Conservation (phyloP, 2,113 vertebrate genomes). For the Desmodus rotundus region DNA sequence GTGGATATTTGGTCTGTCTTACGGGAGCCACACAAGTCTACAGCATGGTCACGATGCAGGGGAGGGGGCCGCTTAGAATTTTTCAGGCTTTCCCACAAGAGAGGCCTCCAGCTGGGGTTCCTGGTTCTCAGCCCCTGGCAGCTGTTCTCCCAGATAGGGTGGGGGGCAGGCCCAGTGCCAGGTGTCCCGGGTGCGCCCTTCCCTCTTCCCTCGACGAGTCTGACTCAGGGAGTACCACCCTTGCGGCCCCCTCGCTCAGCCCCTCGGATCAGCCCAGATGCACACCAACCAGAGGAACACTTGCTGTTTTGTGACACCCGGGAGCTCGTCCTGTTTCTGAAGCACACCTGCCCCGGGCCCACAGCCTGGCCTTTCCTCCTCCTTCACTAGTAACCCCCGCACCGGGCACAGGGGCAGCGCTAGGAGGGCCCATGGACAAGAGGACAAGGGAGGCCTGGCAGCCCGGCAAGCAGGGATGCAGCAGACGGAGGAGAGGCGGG, state of each 20-base stretch:
- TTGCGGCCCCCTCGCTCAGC: not conserved
- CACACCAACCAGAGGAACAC: not conserved
- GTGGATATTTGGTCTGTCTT: accelerated
- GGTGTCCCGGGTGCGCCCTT: accelerated
- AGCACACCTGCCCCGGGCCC: not conserved
- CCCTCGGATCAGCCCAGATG: accelerated
- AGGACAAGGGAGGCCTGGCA: not conserved
- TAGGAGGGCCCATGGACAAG: accelerated
- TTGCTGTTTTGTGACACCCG: accelerated
- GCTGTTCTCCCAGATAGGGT: accelerated
- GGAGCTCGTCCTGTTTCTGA: not conserved
- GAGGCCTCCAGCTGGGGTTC: not conserved
- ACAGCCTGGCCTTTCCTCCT: not conserved
- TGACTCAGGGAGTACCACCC: too few relatives aligned
- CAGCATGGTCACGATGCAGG: not conserved
- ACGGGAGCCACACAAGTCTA: accelerated
- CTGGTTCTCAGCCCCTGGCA: not conserved
- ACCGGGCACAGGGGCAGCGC: not conserved
- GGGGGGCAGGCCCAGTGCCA: not conserved
- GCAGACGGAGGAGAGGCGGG: not conserved
- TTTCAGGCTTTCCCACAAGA: not conserved
- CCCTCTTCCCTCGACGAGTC: not conserved
- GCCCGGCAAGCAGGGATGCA: not conserved
- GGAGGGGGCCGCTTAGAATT: not conserved
- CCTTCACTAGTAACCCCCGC: not conserved